Evolutionary conservation across 2,888 invertebrate genomes (phyloP).

Genomic region (Noctua pronuba): DNA sequence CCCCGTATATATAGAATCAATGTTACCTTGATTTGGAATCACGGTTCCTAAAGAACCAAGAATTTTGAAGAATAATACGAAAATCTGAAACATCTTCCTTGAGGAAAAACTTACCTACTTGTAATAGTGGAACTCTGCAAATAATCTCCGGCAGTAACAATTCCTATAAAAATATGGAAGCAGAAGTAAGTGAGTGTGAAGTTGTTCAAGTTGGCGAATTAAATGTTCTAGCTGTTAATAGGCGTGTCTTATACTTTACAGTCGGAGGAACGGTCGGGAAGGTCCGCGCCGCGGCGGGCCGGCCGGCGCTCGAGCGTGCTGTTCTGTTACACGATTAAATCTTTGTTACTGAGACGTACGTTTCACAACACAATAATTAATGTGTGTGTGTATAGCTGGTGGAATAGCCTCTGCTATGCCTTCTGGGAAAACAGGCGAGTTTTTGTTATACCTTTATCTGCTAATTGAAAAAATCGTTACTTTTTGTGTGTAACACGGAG

Average conservation of each 20-base stretch:
- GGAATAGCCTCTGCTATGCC: background rate
- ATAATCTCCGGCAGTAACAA: background rate
- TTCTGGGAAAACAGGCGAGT: background rate
- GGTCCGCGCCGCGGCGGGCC: background rate
- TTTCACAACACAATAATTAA: background rate
- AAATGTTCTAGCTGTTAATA: background rate
- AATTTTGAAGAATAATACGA: background rate
- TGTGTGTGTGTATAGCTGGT: background rate
- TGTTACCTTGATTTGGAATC: background rate
- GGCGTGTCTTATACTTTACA: background rate
- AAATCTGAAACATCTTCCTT: background rate
- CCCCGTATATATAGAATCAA: no score
- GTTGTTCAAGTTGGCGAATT: constrained; percentile 7
- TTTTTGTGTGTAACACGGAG: background rate
- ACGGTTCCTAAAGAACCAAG: background rate
- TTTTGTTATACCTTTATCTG: background rate
- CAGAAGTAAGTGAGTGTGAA: constrained; percentile 27
- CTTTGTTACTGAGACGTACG: background rate
- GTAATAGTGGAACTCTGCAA: background rate
- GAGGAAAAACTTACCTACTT: background rate
- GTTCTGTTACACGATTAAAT: background rate
- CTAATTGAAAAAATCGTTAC: background rate
- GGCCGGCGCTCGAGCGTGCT: background rate
- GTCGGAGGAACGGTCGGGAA: background rate
- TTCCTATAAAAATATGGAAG: constrained; percentile 8